Evolutionary conservation across 1,140 invertebrate species (phyloP).

Genomic region (Brachionus paranguensis): DNA sequence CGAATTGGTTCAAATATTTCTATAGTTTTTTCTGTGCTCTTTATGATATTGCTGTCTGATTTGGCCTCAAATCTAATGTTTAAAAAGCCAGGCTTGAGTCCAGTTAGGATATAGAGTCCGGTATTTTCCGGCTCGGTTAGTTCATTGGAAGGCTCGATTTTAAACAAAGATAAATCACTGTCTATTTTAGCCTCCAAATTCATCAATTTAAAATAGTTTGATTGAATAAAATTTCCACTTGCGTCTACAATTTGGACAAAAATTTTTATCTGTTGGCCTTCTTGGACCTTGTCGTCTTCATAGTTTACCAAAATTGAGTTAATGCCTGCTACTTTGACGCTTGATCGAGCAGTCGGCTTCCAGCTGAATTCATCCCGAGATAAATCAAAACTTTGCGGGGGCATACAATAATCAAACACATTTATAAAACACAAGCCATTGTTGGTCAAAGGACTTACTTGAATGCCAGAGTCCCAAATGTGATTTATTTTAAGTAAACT

Average conservation of each 20-base stretch:
- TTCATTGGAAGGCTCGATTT: neutral
- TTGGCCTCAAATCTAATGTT: neutral
- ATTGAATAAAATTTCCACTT: slow-evolving; percentile 9
- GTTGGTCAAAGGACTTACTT: neutral
- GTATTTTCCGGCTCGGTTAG: neutral
- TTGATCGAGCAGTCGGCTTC: neutral
- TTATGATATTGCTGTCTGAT: neutral
- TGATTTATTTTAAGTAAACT: slow-evolving; percentile 6
- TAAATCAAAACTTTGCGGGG: neutral
- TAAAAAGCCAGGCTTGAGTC: neutral
- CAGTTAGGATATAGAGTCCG: neutral
- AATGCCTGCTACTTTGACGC: slow-evolving; percentile 8
- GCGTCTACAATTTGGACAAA: slow-evolving; percentile 21
- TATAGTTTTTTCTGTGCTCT: neutral
- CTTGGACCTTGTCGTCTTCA: slow-evolving; percentile 1
- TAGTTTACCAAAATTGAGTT: slow-evolving; percentile 25
- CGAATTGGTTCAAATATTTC: neutral
- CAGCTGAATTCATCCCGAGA: neutral
- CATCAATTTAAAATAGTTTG: slow-evolving; percentile 29
- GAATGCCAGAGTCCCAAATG: neutral
- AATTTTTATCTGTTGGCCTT: neutral
- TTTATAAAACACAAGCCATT: slow-evolving; percentile 1
- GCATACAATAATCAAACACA: slow-evolving; percentile 10
- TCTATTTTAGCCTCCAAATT: neutral
- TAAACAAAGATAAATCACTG: neutral